A percentile compares a stretch with the other conserved stretches of the same genome.
These are phyloP conservation scores for Drosophila sp. DNA, from an alignment of 1,140 invertebrate species.

Conservation along the genomic window DNA sequence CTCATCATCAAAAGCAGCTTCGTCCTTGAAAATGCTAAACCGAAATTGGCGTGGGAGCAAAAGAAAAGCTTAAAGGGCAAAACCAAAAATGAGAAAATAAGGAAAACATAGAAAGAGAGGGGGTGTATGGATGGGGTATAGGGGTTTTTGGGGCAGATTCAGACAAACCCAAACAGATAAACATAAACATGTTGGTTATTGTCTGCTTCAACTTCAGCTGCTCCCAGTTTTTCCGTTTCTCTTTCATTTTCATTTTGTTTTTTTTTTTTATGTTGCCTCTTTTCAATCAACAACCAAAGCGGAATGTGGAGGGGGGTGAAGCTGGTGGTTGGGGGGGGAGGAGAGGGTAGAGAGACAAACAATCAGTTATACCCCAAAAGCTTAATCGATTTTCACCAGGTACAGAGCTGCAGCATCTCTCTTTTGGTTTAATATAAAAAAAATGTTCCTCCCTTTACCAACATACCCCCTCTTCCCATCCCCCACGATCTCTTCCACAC, in stretches of 20 bases:
- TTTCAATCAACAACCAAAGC: slow-evolving; percentile 50
- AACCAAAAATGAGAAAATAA: slow-evolving; percentile 15
- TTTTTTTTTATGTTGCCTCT: slow-evolving; percentile 17
- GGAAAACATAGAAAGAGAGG: slow-evolving; percentile 22
- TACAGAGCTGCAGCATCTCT: slow-evolving; percentile 32
- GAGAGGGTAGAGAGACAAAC: slow-evolving; percentile 33
- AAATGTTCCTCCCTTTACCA: slow-evolving; percentile 47
- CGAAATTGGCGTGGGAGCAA: slow-evolving; percentile 36
- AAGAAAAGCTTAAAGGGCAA: slow-evolving; percentile 36
- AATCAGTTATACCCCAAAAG: slow-evolving; percentile 56
- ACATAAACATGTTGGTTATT: slow-evolving; percentile 57
- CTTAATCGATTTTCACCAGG: slow-evolving; percentile 64
- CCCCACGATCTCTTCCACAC: slow-evolving; percentile 30
- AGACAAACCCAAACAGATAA: slow-evolving; percentile 44
- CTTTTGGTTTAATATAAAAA: slow-evolving; percentile 49
- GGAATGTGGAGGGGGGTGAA: not conserved
- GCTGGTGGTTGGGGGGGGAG: not conserved
- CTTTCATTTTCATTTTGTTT: not conserved
- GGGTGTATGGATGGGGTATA: not conserved
- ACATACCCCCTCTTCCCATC: slow-evolving; percentile 40
- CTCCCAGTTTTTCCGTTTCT: slow-evolving; percentile 16
- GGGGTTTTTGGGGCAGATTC: slow-evolving; percentile 9
- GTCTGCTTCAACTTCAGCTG: slow-evolving; percentile 36
- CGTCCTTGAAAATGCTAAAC: slow-evolving; percentile 54
- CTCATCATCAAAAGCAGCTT: slow-evolving; percentile 41